Evolutionary conservation across 2,888 invertebrate species (phyloP).

Genomic region (Seira ritae): DNA sequence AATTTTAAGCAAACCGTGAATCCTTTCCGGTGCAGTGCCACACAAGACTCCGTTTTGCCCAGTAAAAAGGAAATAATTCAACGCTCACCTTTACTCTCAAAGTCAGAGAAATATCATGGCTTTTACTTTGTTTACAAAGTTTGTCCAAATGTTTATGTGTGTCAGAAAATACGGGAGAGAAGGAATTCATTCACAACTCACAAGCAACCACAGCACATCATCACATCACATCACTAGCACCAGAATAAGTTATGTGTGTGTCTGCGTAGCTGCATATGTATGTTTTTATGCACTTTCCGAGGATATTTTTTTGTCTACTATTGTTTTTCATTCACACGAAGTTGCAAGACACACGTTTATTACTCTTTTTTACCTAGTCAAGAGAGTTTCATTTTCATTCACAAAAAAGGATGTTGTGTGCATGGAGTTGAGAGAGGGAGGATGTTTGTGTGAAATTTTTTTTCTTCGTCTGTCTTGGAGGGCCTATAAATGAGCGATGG

Average conservation of each 20-base stretch:
- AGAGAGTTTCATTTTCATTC: conserved; percentile 33
- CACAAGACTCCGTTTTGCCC: no score
- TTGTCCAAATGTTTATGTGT: conserved; percentile 27
- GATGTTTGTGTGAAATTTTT: conserved; percentile 61
- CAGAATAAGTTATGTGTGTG: neutral
- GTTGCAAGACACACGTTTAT: conserved; percentile 49
- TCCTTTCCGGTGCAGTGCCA: conserved; percentile 55
- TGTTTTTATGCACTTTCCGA: conserved; percentile 1
- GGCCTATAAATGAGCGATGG: conserved; percentile 26
- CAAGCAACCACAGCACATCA: no score
- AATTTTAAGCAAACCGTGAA: conserved; percentile 38
- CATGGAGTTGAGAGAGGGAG: no score
- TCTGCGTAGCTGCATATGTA: neutral
- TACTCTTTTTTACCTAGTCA: no score
- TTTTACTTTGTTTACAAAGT: no score
- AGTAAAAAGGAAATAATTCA: no score
- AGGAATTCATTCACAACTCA: no score
- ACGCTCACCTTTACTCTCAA: no score
- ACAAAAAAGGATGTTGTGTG: conserved; percentile 11
- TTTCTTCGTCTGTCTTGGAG: no score
- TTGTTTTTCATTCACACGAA: conserved; percentile 48
- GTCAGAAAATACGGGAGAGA: no score
- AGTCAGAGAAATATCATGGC: no score
- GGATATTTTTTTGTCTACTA: conserved; percentile 34
- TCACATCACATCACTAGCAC: no score